phyloP scores from a whole-genome alignment of 2,888 invertebrate species.

The Eulithis prunata region DNA sequence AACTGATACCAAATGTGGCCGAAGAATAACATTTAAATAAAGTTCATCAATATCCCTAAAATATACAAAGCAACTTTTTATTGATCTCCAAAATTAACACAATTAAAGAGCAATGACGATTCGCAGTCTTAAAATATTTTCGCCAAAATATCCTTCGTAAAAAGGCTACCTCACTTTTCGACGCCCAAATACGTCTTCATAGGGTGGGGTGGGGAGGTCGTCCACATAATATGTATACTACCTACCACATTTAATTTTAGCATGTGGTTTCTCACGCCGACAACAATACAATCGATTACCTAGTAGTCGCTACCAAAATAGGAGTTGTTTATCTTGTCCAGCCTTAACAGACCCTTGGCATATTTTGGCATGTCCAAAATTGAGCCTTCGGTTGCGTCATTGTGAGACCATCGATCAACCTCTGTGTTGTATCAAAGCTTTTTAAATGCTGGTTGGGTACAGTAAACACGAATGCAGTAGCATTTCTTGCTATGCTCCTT shows the following conservation, averaged over 20 bases:
- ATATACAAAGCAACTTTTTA: conserved; percentile 12
- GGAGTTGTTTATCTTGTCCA: conserved; percentile 59
- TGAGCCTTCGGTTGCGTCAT: conserved; percentile 14
- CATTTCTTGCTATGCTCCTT: conserved; percentile 36
- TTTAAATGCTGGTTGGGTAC: conserved; percentile 23
- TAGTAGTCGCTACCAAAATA: conserved; percentile 70
- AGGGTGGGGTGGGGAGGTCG: conserved; percentile 29
- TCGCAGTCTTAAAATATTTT: conserved; percentile 16
- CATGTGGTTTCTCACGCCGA: conserved; percentile 16
- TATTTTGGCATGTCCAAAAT: conserved; percentile 23
- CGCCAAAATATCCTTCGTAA: conserved; percentile 24
- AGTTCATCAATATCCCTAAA: conserved; percentile 10
- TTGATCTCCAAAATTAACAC: conserved; percentile 13
- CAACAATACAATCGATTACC: conserved; percentile 67
- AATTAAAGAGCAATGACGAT: conserved; percentile 27
- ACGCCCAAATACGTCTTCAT: conserved; percentile 27
- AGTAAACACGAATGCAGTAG: conserved; percentile 26
- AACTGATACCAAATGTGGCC: background rate
- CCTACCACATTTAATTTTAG: conserved; percentile 11
- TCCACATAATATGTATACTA: conserved; percentile 19
- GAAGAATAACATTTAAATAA: conserved; percentile 1
- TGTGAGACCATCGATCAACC: conserved; percentile 16
- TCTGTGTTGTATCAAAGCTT: conserved; percentile 16
- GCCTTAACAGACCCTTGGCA: conserved; percentile 42
- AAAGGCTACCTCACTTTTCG: conserved; percentile 22